Evolutionary conservation across 2,797 vertebrate genomes (phyloP).

Genomic region (Rhynchotus rufescens): DNA sequence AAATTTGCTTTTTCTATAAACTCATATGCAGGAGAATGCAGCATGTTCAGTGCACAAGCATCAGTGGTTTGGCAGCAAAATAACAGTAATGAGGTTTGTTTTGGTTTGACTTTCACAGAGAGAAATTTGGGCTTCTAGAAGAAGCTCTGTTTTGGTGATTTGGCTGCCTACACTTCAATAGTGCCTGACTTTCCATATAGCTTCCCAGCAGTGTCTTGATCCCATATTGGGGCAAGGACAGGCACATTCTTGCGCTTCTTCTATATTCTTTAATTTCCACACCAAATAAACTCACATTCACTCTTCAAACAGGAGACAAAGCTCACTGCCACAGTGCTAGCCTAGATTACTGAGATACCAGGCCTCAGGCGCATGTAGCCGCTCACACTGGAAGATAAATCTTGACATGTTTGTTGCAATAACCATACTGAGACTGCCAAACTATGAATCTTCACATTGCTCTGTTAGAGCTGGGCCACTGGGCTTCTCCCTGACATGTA

Average conservation of each 20-base stretch:
- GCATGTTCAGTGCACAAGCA: rapidly evolving
- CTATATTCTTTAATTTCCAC: background rate
- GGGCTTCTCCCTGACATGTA: too few species aligned
- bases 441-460: too few species aligned
- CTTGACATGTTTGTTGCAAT: background rate
- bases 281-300: background rate
- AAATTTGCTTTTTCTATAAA: background rate
- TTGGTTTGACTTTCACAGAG: background rate
- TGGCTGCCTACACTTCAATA: background rate
- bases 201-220: background rate
- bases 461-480: too few species aligned
- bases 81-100: background rate
- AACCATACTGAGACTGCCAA: background rate
- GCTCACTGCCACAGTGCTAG: rapidly evolving
- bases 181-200: background rate
- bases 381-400: background rate
- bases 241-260: background rate
- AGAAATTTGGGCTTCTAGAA: background rate
- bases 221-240: rapidly evolving
- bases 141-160: background rate
- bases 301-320: background rate
- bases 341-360: background rate
- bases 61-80: background rate
- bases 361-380: background rate
- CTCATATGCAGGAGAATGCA: background rate